Percentiles rank a stretch among this genome's conserved stretches.
Evolutionary conservation across 2,113 vertebrate genomes (phyloP).

Genomic region (Picathartes gymnocephalus): DNA sequence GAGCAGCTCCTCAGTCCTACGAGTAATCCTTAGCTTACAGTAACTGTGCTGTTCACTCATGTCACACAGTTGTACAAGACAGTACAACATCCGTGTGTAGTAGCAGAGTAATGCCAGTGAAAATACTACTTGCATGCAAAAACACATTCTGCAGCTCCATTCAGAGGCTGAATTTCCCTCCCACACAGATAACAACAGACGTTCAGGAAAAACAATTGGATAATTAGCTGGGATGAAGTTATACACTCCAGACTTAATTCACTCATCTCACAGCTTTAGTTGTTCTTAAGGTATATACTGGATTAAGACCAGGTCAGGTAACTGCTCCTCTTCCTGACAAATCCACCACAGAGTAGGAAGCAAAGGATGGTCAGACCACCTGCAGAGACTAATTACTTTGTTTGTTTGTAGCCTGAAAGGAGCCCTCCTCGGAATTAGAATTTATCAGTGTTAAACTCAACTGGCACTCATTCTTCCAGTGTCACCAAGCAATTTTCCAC

Average conservation of each 20-base stretch:
- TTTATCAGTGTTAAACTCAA: not conserved
- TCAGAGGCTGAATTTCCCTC: not conserved
- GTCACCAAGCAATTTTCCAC: not conserved
- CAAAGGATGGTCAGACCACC: not conserved
- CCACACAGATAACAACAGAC: not conserved
- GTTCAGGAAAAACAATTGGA: not conserved
- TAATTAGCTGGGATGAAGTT: not conserved
- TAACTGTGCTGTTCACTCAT: not conserved
- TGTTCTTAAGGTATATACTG: not conserved
- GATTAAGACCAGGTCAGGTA: constrained; percentile 29
- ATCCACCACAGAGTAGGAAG: not conserved
- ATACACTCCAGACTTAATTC: constrained; percentile 13
- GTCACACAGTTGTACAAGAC: not conserved
- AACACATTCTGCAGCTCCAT: not conserved
- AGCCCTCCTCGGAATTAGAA: not conserved
- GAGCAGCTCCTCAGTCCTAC: not conserved
- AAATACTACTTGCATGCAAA: not conserved
- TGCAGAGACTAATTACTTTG: not conserved
- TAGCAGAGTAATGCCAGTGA: not conserved
- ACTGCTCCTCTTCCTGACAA: not conserved
- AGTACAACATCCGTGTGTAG: not conserved
- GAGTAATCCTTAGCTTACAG: not conserved
- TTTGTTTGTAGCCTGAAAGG: not conserved
- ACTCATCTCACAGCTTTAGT: not conserved
- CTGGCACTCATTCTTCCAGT: not conserved